Base-by-base conservation (phyloP, 2,888 invertebrate species). In the Linyphia triangularis region DNA sequence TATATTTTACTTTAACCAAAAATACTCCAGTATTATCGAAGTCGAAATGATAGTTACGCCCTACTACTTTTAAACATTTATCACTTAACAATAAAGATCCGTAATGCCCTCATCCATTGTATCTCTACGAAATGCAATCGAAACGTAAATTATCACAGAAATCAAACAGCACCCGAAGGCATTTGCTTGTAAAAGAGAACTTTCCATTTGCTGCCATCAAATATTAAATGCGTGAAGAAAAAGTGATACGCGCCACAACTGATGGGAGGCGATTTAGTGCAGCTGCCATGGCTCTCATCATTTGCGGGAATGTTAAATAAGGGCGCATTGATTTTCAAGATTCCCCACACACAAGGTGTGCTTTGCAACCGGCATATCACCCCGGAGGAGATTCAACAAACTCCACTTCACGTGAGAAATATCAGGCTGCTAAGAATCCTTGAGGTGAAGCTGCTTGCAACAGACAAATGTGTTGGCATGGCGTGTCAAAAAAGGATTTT, bases 261-360 rank as follows among this genome's bases (percentile, higher is more conserved):
- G 79, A 73, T 51, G 79, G 61, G 72, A 72, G 79, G 85, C 65
- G 79, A 86, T 86, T 86, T 79, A n/a, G 28, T 63, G 72, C 85
- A 86, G 79, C 85, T 86, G 85, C 65, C 26, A 30, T n/a, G 51
- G 24, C 73, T 86, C 85, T 86, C 85, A 86, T 79, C 85, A 86
- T 79, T 86, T 79, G 79, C 72, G 79, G 72, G 72, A 86, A 85
- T 79, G 85, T 86, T 86, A 86, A 86, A 86, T 86, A 86, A 70
- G 85, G 78, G 37, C 16, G 85, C 85, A 86, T 86, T 86, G 85
- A 86, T 86, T 86, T 86, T 86, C 65, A 4, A 43, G 43, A 4
- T 33, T 33, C 4, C 5, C 13, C 43, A 43, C 3, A 9, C 13
- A 9, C 33, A 33, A 9, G 9, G 43, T 16, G 33, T 33, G 33